phyloP scores from a whole-genome alignment of 2,797 vertebrate genomes.

The Nyctalus aviator region DNA sequence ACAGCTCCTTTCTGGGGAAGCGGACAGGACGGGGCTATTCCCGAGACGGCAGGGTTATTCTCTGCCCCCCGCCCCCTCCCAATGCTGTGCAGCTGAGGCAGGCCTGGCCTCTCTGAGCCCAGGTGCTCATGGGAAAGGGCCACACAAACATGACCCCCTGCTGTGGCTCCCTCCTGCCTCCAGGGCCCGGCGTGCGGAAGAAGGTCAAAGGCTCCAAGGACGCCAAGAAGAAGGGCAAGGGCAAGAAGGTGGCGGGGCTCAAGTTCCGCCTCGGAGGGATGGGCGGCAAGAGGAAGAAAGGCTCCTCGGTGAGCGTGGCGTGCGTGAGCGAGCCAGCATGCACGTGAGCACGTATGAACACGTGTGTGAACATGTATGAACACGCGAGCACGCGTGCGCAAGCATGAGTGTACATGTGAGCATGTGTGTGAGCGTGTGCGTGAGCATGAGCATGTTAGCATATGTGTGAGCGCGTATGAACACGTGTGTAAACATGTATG shows the following conservation, averaged over 20 bases:
- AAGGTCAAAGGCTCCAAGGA: constrained; percentile 94
- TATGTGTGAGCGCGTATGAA: background rate
- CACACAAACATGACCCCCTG: rapidly evolving
- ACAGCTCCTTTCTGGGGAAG: background rate
- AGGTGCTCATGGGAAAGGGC: background rate
- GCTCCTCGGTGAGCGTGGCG: constrained; percentile 92
- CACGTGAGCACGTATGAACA: constrained; percentile 2
- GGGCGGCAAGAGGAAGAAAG: constrained; percentile 96
- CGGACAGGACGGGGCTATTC: background rate
- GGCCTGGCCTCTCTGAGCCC: background rate
- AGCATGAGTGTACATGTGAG: background rate
- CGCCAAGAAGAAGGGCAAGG: constrained; percentile 95
- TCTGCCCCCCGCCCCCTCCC: background rate
- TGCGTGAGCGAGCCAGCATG: rapidly evolving
- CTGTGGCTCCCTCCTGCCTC: background rate
- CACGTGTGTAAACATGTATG: background rate
- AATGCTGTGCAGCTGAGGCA: background rate
- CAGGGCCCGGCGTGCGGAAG: constrained; percentile 96
- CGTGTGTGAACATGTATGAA: no score
- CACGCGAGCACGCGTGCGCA: background rate
- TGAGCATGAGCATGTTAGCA: no score
- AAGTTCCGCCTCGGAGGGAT: constrained; percentile 95
- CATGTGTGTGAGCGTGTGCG: no score
- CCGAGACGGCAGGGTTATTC: background rate
- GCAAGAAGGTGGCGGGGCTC: constrained; percentile 91